Base-by-base conservation (phyloP, 2,113 vertebrate genomes). In the Trinectes maculatus region DNA sequence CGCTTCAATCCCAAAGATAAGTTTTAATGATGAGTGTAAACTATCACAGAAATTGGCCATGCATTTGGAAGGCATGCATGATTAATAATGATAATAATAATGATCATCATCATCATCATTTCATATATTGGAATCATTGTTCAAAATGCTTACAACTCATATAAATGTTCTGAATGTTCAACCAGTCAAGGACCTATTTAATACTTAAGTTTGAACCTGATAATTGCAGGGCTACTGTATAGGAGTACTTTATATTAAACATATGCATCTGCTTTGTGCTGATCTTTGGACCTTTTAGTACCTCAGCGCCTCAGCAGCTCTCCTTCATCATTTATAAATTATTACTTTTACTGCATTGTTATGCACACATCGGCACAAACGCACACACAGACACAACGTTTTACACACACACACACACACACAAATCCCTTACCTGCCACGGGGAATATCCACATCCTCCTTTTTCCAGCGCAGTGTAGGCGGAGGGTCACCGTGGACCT, bases 391-490 rank as follows among this genome's bases (percentile, higher is more conserved):
- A 56, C 29, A 28, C 3, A 18, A 22, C 26, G 25, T 8, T 18
- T 36, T 9, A 42, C 46, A 69, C n/a, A 42, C 22, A 76, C 19
- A 49, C 19, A 65, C 42, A 36, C 39, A 59, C 18, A 68, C 22
- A 25, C 21, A 37, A n/a, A n/a, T 34, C 28, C 13, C 85, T 87
- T 82, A 98, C 96, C 96, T 96, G 93, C 96, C 94, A 44, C 96
- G 93, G 0, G 94, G 93, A 56, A 98, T 80, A 56, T 98, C 96
- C 16, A 90, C 87, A 5, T 98, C 96, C 52, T 98, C 96, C 70
- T 98, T 98, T 81, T 89, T 96, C 96, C 96, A 98, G 16, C 95
- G 92, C 51, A 98, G 94, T 0, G 94, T 94, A 44, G 96, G 96
- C 33, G 88, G 93, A 4, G 95, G 96, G 86, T 98, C 96, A 10